Conservation (phyloP, 2,113 vertebrate species). For the Mobula birostris region DNA sequence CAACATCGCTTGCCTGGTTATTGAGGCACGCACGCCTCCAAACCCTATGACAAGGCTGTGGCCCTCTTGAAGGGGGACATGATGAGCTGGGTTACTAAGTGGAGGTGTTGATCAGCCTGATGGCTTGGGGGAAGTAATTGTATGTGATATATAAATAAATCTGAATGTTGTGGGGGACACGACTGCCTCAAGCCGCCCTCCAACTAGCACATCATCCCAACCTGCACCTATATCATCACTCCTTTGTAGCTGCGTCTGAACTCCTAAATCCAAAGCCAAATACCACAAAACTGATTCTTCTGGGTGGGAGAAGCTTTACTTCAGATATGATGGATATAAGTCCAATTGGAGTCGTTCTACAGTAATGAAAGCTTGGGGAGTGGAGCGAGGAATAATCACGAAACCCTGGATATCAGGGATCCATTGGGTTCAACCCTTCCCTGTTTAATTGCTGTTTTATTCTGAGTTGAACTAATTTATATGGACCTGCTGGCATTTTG, state of each 20-base stretch:
- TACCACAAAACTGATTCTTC: neutral
- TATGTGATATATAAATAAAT: too few species aligned
- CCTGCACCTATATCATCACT: neutral
- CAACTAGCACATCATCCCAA: neutral
- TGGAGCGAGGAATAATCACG: neutral
- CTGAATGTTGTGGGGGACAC: neutral
- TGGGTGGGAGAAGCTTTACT: neutral
- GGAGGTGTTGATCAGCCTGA: too few species aligned
- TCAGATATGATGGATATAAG: neutral
- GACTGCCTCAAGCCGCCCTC: neutral
- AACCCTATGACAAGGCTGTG: too few species aligned
- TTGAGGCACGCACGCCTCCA: too few species aligned
- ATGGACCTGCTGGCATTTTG: neutral
- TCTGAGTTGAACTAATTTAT: neutral
- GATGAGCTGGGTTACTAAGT: too few species aligned
- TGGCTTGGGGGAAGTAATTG: too few species aligned
- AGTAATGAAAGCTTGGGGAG: neutral
- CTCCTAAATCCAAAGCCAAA: neutral
- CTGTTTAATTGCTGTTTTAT: neutral
- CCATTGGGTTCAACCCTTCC: neutral
- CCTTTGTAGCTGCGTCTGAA: neutral
- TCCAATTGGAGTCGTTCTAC: neutral
- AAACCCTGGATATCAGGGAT: neutral
- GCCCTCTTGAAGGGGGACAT: too few species aligned
- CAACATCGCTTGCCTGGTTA: too few species aligned